Evolutionary conservation across 2,888 invertebrate species (phyloP).

Genomic region (Elegia similella): DNA sequence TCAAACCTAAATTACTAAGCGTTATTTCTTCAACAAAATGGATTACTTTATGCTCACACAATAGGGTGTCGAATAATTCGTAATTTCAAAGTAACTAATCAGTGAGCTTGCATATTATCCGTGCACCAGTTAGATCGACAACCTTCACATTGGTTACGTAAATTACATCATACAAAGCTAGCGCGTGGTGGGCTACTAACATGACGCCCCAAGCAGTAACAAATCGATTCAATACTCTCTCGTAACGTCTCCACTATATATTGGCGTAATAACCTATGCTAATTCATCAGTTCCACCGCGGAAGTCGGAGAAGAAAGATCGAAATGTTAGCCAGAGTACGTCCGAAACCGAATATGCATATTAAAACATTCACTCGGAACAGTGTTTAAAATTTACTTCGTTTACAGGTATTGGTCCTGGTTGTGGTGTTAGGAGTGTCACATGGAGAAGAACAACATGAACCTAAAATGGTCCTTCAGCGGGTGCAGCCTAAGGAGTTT

Average conservation of each 20-base stretch:
- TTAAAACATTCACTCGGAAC: conserved; percentile 19
- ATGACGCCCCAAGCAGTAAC: conserved; percentile 64
- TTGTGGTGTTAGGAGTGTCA: conserved; percentile 36
- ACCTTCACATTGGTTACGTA: conserved; percentile 79
- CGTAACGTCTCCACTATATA: conserved; percentile 80
- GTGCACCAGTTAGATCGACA: conserved; percentile 52
- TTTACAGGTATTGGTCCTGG: conserved; percentile 59
- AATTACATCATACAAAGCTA: conserved; percentile 70
- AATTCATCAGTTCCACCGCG: conserved; percentile 76
- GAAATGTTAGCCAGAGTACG: conserved; percentile 74
- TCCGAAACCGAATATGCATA: conserved; percentile 27
- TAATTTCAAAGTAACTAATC: conserved; percentile 2
- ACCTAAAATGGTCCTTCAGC: conserved; percentile 45
- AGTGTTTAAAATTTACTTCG: conserved; percentile 19
- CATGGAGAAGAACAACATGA: conserved; percentile 55
- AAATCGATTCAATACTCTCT: conserved; percentile 77
- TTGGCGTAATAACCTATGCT: conserved; percentile 76
- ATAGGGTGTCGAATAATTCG: not conserved
- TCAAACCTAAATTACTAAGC: too few species aligned
- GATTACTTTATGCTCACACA: not conserved
- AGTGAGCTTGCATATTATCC: conserved; percentile 30
- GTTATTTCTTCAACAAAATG: not conserved
- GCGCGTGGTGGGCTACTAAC: conserved; percentile 63
- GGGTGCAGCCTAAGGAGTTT: conserved; percentile 51
- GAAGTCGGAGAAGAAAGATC: conserved; percentile 74